Base-by-base conservation (phyloP, 2,888 invertebrate species). In the Philereme vetulata region DNA sequence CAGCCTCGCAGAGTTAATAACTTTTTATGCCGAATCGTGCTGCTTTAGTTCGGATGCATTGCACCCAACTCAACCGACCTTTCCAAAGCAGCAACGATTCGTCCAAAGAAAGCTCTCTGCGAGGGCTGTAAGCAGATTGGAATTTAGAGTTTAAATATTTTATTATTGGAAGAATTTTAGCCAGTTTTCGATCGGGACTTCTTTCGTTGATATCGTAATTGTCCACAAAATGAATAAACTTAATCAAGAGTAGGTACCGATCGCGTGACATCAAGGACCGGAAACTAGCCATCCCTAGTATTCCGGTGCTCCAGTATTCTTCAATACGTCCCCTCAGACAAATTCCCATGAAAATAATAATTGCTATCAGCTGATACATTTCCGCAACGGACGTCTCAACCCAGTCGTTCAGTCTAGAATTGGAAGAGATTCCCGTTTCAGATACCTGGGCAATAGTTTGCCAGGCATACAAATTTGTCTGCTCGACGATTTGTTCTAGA, bases 1-100 rank as follows among this genome's bases (percentile, higher is more conserved):
- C 34, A 11, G 68, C 66, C 65, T 2, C 35, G 32, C 45, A 45
- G 5, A 67, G 43, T 10, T 67, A 65, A 47, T 53, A 67, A 9
- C 40, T 50, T 46, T 70, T 70, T 4, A 66, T 66, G 4, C 66
- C n/a, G n/a, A n/a, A n/a, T n/a, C n/a, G n/a, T n/a, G n/a, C n/a
- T n/a, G n/a, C n/a, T n/a, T n/a, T n/a, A n/a, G n/a, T n/a, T n/a
- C n/a, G n/a, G n/a, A n/a, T n/a, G n/a, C n/a, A n/a, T n/a, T n/a
- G n/a, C n/a, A n/a, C n/a, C n/a, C n/a, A n/a, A n/a, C n/a, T n/a
- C n/a, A n/a, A n/a, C n/a, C n/a, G n/a, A n/a, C n/a, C n/a, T n/a
- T n/a, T n/a, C n/a, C n/a, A n/a, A n/a, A n/a, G n/a, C n/a, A n/a
- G n/a, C n/a, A n/a, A n/a, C 70, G 45, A 68, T 65, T 45, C 68